Evolutionary conservation across 1,140 invertebrate species (phyloP).

Genomic region (Caenorhabditis remanei): DNA sequence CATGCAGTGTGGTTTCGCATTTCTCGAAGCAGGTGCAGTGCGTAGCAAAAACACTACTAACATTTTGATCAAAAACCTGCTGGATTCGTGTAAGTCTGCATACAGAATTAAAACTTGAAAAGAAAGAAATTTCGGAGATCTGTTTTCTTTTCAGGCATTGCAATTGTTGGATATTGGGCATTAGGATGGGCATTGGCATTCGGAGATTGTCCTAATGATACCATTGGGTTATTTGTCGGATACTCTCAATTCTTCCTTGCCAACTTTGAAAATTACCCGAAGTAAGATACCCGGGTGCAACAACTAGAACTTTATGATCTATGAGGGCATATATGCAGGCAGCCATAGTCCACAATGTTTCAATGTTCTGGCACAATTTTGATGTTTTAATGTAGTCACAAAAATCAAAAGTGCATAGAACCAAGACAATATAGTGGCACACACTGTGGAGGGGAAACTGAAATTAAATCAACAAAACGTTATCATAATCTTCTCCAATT

Average conservation of each 20-base stretch:
- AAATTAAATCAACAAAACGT: neutral
- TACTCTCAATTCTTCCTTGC: slow-evolving; percentile 70
- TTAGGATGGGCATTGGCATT: slow-evolving; percentile 81
- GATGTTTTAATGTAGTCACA: neutral
- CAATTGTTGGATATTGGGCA: slow-evolving; percentile 81
- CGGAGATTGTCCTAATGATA: slow-evolving; percentile 77
- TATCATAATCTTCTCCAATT: slow-evolving; percentile 2
- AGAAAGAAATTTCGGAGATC: neutral
- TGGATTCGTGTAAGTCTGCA: slow-evolving; percentile 81
- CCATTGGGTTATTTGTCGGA: slow-evolving; percentile 69
- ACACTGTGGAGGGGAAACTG: neutral
- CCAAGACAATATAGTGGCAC: slow-evolving; percentile 9
- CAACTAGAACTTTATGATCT: too few relatives aligned
- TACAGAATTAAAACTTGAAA: neutral
- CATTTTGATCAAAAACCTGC: slow-evolving; percentile 82
- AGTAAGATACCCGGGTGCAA: slow-evolving; percentile 79
- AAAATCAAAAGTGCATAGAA: slow-evolving; percentile 30
- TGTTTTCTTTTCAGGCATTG: slow-evolving; percentile 79
- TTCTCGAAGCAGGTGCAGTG: slow-evolving; percentile 81
- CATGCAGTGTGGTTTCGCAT: slow-evolving; percentile 81
- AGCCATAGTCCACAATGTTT: too few relatives aligned
- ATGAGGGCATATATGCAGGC: too few relatives aligned
- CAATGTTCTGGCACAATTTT: neutral
- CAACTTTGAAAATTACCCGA: slow-evolving; percentile 68
- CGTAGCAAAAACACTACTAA: slow-evolving; percentile 82